Evolutionary conservation across 2,888 invertebrate species (phyloP).

Genomic region (Gibbula magus): DNA sequence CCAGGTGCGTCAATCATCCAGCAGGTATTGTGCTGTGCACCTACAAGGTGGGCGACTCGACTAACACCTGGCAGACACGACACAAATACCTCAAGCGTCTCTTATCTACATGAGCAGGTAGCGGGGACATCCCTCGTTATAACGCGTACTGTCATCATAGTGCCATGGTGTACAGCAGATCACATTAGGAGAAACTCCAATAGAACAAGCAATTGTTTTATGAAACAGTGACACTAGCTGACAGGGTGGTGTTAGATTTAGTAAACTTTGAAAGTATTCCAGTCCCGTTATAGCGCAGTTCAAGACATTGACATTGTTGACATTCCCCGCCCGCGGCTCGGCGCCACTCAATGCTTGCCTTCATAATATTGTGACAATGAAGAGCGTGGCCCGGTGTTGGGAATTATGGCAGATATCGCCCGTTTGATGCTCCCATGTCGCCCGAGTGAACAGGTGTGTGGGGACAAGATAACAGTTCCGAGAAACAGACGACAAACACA

Average conservation of each 20-base stretch:
- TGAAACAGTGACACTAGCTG: no score
- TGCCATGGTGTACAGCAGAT: not conserved
- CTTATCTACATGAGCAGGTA: not conserved
- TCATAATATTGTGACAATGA: not conserved
- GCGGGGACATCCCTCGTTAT: not conserved
- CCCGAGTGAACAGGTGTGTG: not conserved
- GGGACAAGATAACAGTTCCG: conserved; percentile 1
- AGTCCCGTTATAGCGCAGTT: not conserved
- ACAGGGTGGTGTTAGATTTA: no score
- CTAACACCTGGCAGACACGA: conserved; percentile 1
- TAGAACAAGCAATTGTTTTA: no score
- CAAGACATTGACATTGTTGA: not conserved
- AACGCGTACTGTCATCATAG: not conserved
- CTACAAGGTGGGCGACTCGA: not conserved
- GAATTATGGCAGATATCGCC: conserved; percentile 1
- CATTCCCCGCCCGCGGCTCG: not conserved
- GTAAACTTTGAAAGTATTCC: not conserved
- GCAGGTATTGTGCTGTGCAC: not conserved
- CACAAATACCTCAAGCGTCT: not conserved
- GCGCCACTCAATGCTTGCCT: not conserved
- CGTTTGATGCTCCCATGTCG: not conserved
- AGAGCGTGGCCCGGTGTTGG: not conserved
- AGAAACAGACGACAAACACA: not conserved
- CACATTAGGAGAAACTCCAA: no score
- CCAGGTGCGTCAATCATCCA: not conserved